Evolutionary conservation across 2,797 vertebrate species (phyloP), one percentile per base, ranked within the genome.

Genomic region (Threskiornis aethiopicus): DNA sequence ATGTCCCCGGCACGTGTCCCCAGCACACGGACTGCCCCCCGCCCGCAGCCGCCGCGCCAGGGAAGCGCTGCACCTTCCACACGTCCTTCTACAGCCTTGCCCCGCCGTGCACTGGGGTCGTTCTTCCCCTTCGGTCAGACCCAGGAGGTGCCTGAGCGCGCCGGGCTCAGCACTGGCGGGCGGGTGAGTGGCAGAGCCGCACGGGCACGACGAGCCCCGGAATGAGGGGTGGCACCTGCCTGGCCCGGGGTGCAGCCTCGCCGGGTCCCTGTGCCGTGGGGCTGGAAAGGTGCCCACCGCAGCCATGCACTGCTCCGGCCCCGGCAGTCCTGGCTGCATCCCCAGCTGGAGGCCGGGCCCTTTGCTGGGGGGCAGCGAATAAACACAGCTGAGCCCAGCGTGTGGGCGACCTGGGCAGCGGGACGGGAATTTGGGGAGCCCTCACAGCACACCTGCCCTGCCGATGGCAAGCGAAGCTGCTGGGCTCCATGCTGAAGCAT

Each of bases 251-350:
- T 78, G 42, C 52, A 75, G 57, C 42, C 26, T 81, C 3, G 0
- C 16, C 5, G 4, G 13, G 15, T 42, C n/a, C 24, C 55, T 47
- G 52, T 7, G 6, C 52, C 19, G 3, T 37, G 18, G 29, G 46
- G 13, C 26, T 24, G 11, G 29, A 33, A 59, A 19, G 6, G 19
- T 2, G 3, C 42, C 54, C 9, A 0, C 25, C 1, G 2, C 57
- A 7, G 29, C 44, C 5, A 0, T 5, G 35, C 18, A 24, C 49
- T 0, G 0, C 39, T 15, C 51, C 0, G 0, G 5, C 26, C 35
- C 17, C 0, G 0, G 55, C 52, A 54, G 7, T 26, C 58, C 52
- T 24, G 13, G 52, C 9, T 3, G 0, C 62, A 39, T 35, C 15
- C 16, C 52, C 35, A 37, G 14, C 64, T 51, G 13, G 11, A 62